Conservation (phyloP, 2,797 vertebrate species). For the Lycodopsis pacificus region DNA sequence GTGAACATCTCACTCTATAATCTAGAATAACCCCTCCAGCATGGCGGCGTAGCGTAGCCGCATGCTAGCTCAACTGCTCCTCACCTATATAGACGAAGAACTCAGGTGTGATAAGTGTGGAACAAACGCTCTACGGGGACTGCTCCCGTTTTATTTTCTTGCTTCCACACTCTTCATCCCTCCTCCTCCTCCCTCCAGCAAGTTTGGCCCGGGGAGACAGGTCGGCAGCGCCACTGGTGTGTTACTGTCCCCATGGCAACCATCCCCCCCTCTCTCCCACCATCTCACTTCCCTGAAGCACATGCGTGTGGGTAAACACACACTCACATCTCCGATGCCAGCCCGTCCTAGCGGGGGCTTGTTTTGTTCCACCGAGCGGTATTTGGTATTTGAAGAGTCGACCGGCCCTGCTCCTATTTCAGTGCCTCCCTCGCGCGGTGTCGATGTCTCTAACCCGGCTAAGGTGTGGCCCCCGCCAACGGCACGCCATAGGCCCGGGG, state of each 20-base stretch:
- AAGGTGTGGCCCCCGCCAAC: conserved; percentile 73
- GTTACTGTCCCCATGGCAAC: conserved; percentile 90
- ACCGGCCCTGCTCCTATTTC: conserved; percentile 84
- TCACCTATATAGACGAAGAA: conserved; percentile 7
- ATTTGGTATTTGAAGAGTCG: conserved; percentile 80
- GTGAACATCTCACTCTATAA: not conserved
- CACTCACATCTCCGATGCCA: conserved; percentile 60
- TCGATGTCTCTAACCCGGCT: conserved; percentile 70
- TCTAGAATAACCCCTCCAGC: no score
- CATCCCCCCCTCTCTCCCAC: conserved; percentile 66
- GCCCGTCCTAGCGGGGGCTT: conserved; percentile 64
- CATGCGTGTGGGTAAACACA: conserved; percentile 64
- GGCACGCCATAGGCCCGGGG: conserved; percentile 59
- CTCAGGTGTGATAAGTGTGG: conserved; percentile 40
- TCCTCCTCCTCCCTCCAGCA: conserved; percentile 68
- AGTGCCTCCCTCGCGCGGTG: conserved; percentile 70
- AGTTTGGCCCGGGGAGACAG: conserved; percentile 87
- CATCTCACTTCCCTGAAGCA: conserved; percentile 72
- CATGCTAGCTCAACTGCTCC: conserved; percentile 28
- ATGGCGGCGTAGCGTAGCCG: conserved; percentile 20
- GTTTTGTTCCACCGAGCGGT: conserved; percentile 81
- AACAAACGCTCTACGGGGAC: conserved; percentile 19
- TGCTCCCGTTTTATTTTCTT: conserved; percentile 32
- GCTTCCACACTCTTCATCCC: conserved; percentile 37
- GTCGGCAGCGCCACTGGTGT: conserved; percentile 88